Base-by-base conservation (phyloP, 1,140 invertebrate genomes). In the Brachionus angularis region DNA sequence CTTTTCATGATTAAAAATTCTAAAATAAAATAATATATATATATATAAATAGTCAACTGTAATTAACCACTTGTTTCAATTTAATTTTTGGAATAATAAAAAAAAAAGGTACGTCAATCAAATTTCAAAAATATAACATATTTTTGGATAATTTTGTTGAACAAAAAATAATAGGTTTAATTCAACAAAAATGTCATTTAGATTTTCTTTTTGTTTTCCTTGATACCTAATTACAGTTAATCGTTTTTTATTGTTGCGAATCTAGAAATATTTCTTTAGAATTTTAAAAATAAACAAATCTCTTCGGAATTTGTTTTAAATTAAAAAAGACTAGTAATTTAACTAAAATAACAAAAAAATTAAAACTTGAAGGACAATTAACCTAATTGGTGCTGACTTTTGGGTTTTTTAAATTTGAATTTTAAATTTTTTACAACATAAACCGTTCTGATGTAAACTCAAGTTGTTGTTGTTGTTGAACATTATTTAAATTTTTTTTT, bases 321-420 rank as follows among this genome's bases (percentile, higher is more conserved):
- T 39, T 58, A 33, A 36, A 23, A 58, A 58, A 58, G 36, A 39
- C 27, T 18, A 34, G 34, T 31, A 58, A 58, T 58, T 58, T 58
- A 39, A 58, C 39, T 34, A 34, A 39, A 18, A n/a, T n/a, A n/a
- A n/a, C n/a, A n/a, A n/a, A n/a, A n/a, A n/a, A 33, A 18, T 55
- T 52, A 2, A 29, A 58, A 58, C 36, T 58, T 58, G 53, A 58
- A 58, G 53, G 33, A 58, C 53, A 58, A 58, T 58, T 58, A 58
- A 58, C 53, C 53, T 58, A 58, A 58, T 58, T 58, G 39, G 53
- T 39, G 36, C 23, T 58, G 53, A 58, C 53, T 58, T 39, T 31
- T 31, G 53, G 39, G 53, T 39, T 58, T 58, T 23, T 18, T 12
- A 58, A 58, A 58, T 39, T 58, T 42, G 5, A 39, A 58, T 10